These are phyloP conservation scores for Candidula unifasciata DNA, from an alignment of 2,888 invertebrate species.

Conservation along the genomic window DNA sequence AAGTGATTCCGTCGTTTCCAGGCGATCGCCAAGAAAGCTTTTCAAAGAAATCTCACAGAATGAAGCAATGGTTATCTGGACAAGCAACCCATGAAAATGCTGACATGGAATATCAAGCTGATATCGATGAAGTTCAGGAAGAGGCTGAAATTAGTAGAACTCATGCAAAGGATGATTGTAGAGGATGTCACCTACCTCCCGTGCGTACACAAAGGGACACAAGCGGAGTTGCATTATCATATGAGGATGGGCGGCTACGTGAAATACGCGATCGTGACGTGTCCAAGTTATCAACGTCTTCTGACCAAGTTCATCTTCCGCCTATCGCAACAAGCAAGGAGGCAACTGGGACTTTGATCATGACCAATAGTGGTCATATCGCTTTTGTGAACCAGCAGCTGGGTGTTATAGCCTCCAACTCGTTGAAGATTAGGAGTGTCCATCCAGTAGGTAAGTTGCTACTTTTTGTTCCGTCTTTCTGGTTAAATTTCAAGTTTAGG, in stretches of 20 bases:
- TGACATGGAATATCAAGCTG: neutral
- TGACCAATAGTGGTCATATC: conserved; percentile 3
- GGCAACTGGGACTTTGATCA: neutral
- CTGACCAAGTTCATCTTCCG: neutral
- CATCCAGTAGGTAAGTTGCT: conserved; percentile 20
- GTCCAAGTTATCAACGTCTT: neutral
- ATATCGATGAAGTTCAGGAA: neutral
- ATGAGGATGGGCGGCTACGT: neutral
- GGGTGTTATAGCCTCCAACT: conserved; percentile 8
- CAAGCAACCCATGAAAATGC: neutral
- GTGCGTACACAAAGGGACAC: neutral
- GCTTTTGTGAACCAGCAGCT: neutral
- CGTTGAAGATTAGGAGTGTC: conserved; percentile 4
- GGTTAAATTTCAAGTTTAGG: too few species aligned
- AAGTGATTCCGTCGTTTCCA: too few species aligned
- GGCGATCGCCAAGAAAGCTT: too few species aligned
- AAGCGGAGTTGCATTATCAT: too few species aligned
- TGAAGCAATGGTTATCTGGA: neutral
- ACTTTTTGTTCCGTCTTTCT: too few species aligned
- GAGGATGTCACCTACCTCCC: neutral
- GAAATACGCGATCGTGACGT: too few species aligned
- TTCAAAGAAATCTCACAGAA: neutral
- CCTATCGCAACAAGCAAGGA: neutral
- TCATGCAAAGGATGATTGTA: neutral
- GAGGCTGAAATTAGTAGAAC: neutral